Evolutionary conservation across 2,888 invertebrate species (phyloP).

Genomic region (Glyphotaelius pellucidus): DNA sequence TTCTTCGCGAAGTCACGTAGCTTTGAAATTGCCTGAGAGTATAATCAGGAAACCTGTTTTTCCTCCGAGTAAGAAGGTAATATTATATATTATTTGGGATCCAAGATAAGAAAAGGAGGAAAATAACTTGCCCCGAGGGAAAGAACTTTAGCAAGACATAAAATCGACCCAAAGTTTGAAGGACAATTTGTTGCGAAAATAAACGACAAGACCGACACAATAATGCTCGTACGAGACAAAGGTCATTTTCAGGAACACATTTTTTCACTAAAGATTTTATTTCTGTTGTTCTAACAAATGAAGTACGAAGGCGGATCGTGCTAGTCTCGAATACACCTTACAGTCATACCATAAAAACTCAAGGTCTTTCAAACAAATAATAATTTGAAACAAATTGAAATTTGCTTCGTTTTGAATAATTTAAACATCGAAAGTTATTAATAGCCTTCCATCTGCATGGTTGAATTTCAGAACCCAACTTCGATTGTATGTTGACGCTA

Average conservation of each 20-base stretch:
- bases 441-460: too few species aligned
- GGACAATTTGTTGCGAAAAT: conserved; percentile 59
- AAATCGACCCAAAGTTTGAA: conserved; percentile 55
- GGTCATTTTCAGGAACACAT: conserved; percentile 21
- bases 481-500: too few species aligned
- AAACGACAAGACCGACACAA: conserved; percentile 36
- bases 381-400: neutral
- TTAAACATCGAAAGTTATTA: too few species aligned
- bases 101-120: conserved; percentile 42
- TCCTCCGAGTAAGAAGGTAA: conserved; percentile 39
- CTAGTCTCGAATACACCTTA: neutral
- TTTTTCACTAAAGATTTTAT: neutral
- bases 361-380: neutral
- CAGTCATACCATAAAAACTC: neutral
- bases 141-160: conserved; percentile 49
- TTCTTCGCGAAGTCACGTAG: conserved; percentile 57
- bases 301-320: neutral
- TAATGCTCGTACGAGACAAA: conserved; percentile 14
- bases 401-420: neutral
- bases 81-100: conserved; percentile 47
- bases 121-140: conserved; percentile 49
- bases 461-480: too few species aligned
- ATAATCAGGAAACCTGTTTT: conserved; percentile 54
- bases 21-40: conserved; percentile 57
- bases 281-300: neutral